Evolutionary conservation across 2,888 invertebrate species (phyloP).

Genomic region (Zaprionus bogoriensis): DNA sequence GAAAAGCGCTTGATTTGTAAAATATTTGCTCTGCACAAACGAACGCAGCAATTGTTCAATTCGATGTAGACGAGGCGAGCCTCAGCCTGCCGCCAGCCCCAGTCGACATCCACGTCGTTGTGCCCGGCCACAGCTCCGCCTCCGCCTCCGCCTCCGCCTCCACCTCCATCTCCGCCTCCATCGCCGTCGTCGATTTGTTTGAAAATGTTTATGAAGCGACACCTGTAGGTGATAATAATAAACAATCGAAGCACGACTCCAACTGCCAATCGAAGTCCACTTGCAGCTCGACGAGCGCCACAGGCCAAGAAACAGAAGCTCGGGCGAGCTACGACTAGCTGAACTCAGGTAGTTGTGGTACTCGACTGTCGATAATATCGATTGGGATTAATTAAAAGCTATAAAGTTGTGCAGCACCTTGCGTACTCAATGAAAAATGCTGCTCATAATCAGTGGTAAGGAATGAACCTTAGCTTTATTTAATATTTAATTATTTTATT

Average conservation of each 20-base stretch:
- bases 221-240: slow-evolving; percentile 78
- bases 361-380: not conserved
- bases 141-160: not conserved
- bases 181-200: slow-evolving; percentile 53
- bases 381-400: not conserved
- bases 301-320: slow-evolving; percentile 19
- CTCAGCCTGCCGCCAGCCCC: slow-evolving; percentile 19
- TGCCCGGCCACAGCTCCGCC: too few species aligned
- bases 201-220: slow-evolving; percentile 77
- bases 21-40: slow-evolving; percentile 77
- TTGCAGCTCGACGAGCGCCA: slow-evolving; percentile 9
- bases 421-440: not conserved
- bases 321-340: slow-evolving; percentile 10
- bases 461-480: too few species aligned
- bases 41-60: slow-evolving; percentile 76
- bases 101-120: slow-evolving; percentile 32
- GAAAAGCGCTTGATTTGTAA: slow-evolving; percentile 78
- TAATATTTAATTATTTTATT: too few species aligned
- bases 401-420: not conserved
- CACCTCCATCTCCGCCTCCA: slow-evolving; percentile 12
- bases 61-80: slow-evolving; percentile 47
- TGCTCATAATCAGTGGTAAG: too few species aligned
- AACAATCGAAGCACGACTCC: slow-evolving; percentile 70
- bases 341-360: not conserved
- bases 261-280: slow-evolving; percentile 62